Base-by-base conservation (phyloP, 1,140 invertebrate species). In the Leguminivora glycinivorella region DNA sequence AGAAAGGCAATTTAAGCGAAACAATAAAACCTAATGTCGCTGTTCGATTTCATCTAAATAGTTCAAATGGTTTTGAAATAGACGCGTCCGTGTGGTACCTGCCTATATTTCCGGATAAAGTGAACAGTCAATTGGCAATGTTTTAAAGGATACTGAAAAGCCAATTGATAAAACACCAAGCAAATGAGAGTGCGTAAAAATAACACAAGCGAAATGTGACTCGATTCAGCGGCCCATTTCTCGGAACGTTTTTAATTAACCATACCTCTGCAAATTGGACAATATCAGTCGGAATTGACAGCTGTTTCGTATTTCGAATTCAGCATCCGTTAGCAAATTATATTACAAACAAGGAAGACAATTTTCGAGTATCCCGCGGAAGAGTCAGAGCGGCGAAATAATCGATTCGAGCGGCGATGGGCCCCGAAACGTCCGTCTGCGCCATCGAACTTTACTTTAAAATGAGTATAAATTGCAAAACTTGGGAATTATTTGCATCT, bases 391-490 rank as follows among this genome's bases (percentile, higher is more conserved):
- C 70, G 31, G 70, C 74, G 66, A 75, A 78, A 73, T 71, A 81
- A 78, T 75, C 75, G 74, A 73, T 81, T 77, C 72, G 60, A 70
- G 43, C 67, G 43, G 58, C 58, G 58, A 63, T 63, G 58, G 58
- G 58, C 58, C 58, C 56, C 58, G 26, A 63, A 63, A 63, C 26
- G 58, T 63, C 58, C 75, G 77, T 81, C 78, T 80, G 74, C 79
- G 74, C 77, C 78, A 83, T 85, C 79, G 80, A 83, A 87, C 80
- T 83, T 80, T 78, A 75, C 76, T 83, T 82, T 83, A 82, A 86
- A 87, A 81, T 83, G 77, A 77, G 79, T 82, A 83, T 87, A 87
- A 88, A 85, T 88, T 84, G 80, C 82, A 75, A 84, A 89, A 88
- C 80, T 89, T 85, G 72, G 75, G 77, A 84, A 79, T 84, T 84